Conservation (phyloP, 2,888 invertebrate genomes). For the Drosophila hamatofila region DNA sequence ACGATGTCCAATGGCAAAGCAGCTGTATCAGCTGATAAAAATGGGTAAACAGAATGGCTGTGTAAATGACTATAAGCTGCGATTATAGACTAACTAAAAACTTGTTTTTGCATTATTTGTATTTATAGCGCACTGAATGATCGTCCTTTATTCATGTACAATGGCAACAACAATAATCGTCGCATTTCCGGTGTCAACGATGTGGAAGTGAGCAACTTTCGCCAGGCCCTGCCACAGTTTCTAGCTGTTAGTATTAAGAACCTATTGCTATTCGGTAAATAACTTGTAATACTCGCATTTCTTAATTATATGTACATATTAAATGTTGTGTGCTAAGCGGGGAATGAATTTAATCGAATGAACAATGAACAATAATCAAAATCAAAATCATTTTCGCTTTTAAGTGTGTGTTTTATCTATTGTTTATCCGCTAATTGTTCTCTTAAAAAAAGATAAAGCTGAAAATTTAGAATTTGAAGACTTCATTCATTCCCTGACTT, state of each 20-base stretch:
- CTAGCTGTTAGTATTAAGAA: slow-evolving; percentile 93
- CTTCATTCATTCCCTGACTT: slow-evolving; percentile 37
- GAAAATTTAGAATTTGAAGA: too few relatives aligned
- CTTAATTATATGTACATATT: slow-evolving; percentile 7
- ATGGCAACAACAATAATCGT: slow-evolving; percentile 64
- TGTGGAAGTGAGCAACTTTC: slow-evolving; percentile 85
- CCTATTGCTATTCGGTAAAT: slow-evolving; percentile 89
- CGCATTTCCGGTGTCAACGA: slow-evolving; percentile 61
- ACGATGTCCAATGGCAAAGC: slow-evolving; percentile 68
- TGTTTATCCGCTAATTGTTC: neutral
- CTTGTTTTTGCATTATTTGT: slow-evolving; percentile 13
- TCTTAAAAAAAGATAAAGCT: too few relatives aligned
- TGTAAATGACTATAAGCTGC: neutral
- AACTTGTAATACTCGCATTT: slow-evolving; percentile 40
- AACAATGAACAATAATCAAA: slow-evolving; percentile 9
- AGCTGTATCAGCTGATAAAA: slow-evolving; percentile 59
- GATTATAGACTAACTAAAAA: slow-evolving; percentile 7
- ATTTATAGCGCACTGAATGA: slow-evolving; percentile 78
- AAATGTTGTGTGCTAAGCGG: slow-evolving; percentile 1
- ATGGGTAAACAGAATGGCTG: slow-evolving; percentile 59
- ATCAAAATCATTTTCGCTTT: neutral
- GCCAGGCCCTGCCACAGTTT: slow-evolving; percentile 89
- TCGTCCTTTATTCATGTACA: slow-evolving; percentile 83
- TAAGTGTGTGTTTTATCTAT: neutral
- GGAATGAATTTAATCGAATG: slow-evolving; percentile 35